Percentiles rank a stretch among this genome's conserved stretches.
Evolutionary conservation across 2,113 vertebrate species (phyloP).

Genomic region (Cariama cristata): DNA sequence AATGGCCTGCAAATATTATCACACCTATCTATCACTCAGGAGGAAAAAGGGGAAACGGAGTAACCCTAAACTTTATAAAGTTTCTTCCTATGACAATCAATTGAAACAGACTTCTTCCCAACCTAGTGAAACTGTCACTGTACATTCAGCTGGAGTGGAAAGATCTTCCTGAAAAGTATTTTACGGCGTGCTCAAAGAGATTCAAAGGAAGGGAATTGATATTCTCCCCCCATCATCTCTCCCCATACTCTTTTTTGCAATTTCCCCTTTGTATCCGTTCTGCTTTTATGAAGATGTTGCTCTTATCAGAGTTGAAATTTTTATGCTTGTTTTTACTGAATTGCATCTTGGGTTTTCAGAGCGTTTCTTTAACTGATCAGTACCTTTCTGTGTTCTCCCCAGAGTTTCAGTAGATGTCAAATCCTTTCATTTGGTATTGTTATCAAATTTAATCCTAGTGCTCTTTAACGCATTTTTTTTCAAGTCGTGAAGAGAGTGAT

Average conservation of each 20-base stretch:
- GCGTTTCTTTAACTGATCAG: background rate
- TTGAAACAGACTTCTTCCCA: background rate
- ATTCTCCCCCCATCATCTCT: background rate
- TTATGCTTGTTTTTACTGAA: background rate
- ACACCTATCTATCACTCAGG: rapidly evolving
- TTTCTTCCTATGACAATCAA: background rate
- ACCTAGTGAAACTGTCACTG: background rate
- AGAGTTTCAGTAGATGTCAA: background rate
- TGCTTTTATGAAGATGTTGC: background rate
- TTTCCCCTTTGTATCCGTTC: background rate
- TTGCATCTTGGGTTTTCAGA: background rate
- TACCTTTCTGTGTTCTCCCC: background rate
- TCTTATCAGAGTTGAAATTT: background rate
- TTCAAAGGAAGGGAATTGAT: background rate
- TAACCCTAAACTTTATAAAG: background rate
- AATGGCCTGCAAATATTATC: background rate
- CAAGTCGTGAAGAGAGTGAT: background rate
- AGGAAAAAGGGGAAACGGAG: background rate
- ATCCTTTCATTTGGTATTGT: background rate
- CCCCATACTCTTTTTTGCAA: background rate
- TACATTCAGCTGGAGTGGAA: background rate
- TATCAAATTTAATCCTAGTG: background rate
- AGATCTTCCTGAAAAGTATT: background rate
- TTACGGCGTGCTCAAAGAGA: background rate
- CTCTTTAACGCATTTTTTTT: background rate